phyloP scores from a whole-genome alignment of 2,888 invertebrate species.

The Deilephila elpenor region DNA sequence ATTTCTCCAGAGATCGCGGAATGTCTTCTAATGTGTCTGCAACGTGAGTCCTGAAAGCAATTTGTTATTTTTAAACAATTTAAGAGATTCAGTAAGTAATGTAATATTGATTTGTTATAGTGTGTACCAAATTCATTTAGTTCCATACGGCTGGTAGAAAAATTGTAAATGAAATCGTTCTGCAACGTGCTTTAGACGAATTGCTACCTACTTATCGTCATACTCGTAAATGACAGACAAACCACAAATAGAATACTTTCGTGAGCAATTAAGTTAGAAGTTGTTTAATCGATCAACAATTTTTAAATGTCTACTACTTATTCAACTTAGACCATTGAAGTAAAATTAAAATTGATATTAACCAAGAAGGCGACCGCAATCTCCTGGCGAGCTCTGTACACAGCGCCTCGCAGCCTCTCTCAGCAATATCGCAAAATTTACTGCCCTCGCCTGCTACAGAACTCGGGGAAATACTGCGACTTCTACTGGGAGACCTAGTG shows the following conservation, averaged over 20 bases:
- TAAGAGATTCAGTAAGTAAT: neutral
- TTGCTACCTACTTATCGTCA: no score
- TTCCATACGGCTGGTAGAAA: no score
- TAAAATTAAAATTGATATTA: slow-evolving; percentile 30
- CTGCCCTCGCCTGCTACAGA: slow-evolving; percentile 53
- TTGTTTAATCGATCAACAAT: no score
- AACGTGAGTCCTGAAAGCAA: slow-evolving; percentile 63
- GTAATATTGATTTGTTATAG: no score
- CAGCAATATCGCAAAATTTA: slow-evolving; percentile 57
- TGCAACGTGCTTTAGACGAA: no score
- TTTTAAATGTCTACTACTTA: no score
- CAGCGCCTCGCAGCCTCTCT: slow-evolving; percentile 69
- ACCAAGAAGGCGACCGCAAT: slow-evolving; percentile 68
- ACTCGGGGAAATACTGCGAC: slow-evolving; percentile 60
- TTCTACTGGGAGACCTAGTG: slow-evolving; percentile 44
- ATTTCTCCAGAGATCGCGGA: slow-evolving; percentile 64
- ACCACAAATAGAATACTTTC: no score
- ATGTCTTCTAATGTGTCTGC: slow-evolving; percentile 66
- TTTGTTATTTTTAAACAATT: neutral
- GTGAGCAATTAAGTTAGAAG: no score
- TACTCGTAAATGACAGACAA: no score
- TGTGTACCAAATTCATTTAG: no score
- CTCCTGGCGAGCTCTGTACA: slow-evolving; percentile 65
- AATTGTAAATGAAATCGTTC: no score
- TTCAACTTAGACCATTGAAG: no score